Evolutionary conservation across 1,140 invertebrate species (phyloP), one percentile per base, ranked within the genome.

Genomic region (Temnothorax curvispinosus): DNA sequence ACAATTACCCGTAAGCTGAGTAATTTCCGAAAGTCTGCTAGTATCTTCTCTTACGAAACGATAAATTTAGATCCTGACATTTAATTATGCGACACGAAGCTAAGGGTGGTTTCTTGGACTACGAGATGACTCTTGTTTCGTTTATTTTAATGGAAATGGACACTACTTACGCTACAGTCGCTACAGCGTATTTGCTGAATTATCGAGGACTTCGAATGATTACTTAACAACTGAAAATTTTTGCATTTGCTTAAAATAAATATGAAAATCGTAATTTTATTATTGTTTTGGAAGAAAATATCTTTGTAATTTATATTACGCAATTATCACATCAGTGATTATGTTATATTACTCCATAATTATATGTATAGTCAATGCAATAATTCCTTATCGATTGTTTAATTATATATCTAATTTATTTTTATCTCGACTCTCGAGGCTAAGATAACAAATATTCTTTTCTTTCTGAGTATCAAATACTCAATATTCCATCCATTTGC

Each of bases 101-200:
- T 64, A 72, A 67, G 62, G 58, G 69, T 69, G 44, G 80, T 60
- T 87, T 71, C 62, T 85, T 88, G 65, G 32, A 52, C 52, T 82
- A 76, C 64, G 77, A 21, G 21, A 86, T 88, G 84, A 78, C 52
- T 81, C 58, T 77, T 74, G 75, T 87, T 87, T 75, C 74, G 27
- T 74, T 67, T 67, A 74, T 71, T 72, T 72, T 78, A 81, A 67
- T 65, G 11, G 56, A 74, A 76, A 74, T 56, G 47, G 44, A 74
- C 64, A 58, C 41, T 32, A 52, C 7, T 27, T 27, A 27, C 27
- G 27, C 27, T 27, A 27, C 27, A 27, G 27, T 27, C 27, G 62
- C 38, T 81, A 52, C 47, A 71, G 27, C 18, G 27, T 75, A 72
- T 50, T 84, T 75, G 77, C 5, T 38, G 62, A 47, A 35, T 65